Percentiles rank a stretch among this genome's conserved stretches.
Conservation (phyloP, 2,113 vertebrate species). For the Entelurus aequoreus region DNA sequence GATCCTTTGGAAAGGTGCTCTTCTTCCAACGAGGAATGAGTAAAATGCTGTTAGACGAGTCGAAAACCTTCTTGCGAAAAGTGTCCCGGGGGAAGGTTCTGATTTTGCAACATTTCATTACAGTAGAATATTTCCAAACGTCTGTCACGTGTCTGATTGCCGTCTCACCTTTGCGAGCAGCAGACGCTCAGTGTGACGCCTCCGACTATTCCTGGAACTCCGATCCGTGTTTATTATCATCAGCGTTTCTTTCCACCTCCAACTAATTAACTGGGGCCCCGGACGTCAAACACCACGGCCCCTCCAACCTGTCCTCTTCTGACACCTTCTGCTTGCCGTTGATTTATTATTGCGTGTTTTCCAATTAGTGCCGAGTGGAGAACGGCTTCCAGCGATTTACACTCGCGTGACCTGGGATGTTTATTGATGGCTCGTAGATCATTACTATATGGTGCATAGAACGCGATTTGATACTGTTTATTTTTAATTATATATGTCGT, state of each 20-base stretch:
- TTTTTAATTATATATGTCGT: neutral
- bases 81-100: too few species aligned
- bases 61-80: too few species aligned
- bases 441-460: conserved; percentile 35
- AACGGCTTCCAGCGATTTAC: conserved; percentile 54
- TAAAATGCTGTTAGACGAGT: too few species aligned
- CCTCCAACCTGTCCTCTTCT: conserved; percentile 36
- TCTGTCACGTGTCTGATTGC: conserved; percentile 5
- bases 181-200: conserved; percentile 37
- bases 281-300: conserved; percentile 46
- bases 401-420: conserved; percentile 42
- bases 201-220: conserved; percentile 33
- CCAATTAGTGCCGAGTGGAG: conserved; percentile 51
- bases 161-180: conserved; percentile 31
- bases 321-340: conserved; percentile 42
- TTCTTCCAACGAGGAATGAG: too few species aligned
- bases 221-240: conserved; percentile 54
- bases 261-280: conserved; percentile 59
- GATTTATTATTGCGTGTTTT: conserved; percentile 54
- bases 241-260: conserved; percentile 23
- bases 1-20: too few species aligned
- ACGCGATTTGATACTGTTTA: conserved; percentile 10
- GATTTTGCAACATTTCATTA: too few species aligned
- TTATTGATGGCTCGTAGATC: conserved; percentile 52
- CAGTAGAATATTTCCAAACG: too few species aligned